Evolutionary conservation across 1,140 invertebrate genomes (phyloP).

Genomic region (Zaprionus taronus): DNA sequence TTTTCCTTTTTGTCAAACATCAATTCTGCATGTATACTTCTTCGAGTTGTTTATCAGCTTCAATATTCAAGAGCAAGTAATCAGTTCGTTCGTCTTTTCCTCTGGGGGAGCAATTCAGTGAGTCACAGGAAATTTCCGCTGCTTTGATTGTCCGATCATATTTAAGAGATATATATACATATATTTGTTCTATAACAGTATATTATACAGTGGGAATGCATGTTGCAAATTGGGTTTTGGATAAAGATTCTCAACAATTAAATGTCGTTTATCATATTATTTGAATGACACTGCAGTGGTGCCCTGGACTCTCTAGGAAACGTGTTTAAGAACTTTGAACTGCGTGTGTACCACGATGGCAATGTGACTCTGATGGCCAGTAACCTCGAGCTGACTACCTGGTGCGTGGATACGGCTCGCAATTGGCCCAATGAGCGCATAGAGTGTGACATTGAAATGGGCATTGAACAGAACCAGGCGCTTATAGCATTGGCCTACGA

Average conservation of each 20-base stretch:
- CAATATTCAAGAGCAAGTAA: not conserved
- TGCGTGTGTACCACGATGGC: constrained; percentile 65
- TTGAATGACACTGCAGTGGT: constrained; percentile 24
- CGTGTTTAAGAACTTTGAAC: constrained; percentile 30
- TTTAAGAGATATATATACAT: too few relatives aligned
- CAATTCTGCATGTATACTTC: not conserved
- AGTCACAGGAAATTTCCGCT: not conserved
- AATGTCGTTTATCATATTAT: not conserved
- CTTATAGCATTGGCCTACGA: constrained; percentile 56
- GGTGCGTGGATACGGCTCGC: constrained; percentile 67
- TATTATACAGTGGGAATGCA: too few relatives aligned
- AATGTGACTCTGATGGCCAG: constrained; percentile 52
- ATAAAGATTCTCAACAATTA: not conserved
- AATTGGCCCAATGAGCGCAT: constrained; percentile 78
- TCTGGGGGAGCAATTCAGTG: not conserved
- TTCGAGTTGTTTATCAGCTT: not conserved
- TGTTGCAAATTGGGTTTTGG: too few relatives aligned
- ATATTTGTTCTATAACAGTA: too few relatives aligned
- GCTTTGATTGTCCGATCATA: not conserved
- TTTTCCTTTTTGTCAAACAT: not conserved
- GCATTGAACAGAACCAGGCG: constrained; percentile 41
- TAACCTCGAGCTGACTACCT: constrained; percentile 61
- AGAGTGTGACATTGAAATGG: constrained; percentile 63
- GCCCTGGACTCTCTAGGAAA: constrained; percentile 46
- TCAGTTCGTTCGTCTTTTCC: not conserved